Evolutionary conservation across 2,888 invertebrate genomes (phyloP), one percentile per base, ranked within the genome.

Genomic region (Leptarthrus brevirostris): DNA sequence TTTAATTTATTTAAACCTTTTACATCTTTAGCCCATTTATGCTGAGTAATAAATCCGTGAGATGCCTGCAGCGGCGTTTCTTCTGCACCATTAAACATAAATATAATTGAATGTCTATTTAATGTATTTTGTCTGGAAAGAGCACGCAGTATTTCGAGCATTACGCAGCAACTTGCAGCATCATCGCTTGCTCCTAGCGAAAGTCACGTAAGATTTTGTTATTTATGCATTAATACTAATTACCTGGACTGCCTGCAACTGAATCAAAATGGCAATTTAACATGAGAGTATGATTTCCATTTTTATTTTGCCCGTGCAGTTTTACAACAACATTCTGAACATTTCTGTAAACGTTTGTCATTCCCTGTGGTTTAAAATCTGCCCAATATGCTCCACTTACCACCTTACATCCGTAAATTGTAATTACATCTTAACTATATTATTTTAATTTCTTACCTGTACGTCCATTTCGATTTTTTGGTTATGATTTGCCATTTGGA

Each of bases 201-300:
- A 66, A 16, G 30, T 4, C 16, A 49, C 5, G 3, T 12, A 66
- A 26, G 44, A 6, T 1, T 61, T 30, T 30, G 3, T 30, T 30
- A 30, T 30, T n/a, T 34, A 10, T 34, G 34, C 10, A 14, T 16
- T 2, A 10, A 1, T 1, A 64, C 8, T 69, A 16, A 8, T 36
- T 3, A 92, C 94, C 95, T 82, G 95, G 94, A 85, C 94, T 95
- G 80, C 92, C 93, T 40, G 93, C 89, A 79, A 95, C 94, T 69
- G 93, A 91, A 86, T 97, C 97, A 86, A 91, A 95, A 86, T 97
- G 97, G 81, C 96, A 94, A 86, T 97, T 97, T 79, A 97, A 86
- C 80, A 97, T 87, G 76, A 97, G 85, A 79, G 91, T 90, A 77
- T 87, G 83, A 30, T 81, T 81, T 0, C 77, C 76, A 78, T 87